Base-by-base conservation (phyloP, 2,888 invertebrate genomes). In the Platycheirus rosarum region DNA sequence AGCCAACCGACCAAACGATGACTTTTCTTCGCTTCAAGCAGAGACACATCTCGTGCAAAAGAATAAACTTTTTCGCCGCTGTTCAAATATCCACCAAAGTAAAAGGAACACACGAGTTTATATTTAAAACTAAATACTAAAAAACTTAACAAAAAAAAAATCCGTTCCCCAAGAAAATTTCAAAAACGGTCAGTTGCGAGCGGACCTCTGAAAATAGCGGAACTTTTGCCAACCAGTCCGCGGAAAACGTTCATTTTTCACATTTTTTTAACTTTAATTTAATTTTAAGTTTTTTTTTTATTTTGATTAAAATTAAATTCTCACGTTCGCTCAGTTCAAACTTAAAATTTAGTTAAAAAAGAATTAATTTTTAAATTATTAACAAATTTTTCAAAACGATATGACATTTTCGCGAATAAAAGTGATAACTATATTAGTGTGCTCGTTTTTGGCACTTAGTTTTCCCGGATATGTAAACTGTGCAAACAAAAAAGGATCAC, bases 181-280 rank as follows among this genome's bases (percentile, higher is more conserved):
- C 20, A 32, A 89, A 87, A 86, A 86, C 85, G 86, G 88, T 89
- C 88, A 91, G 91, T 91, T 91, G 90, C 91, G 91, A 91, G 91
- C 90, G 91, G 91, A 90, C 91, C 90, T 89, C 89, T 90, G 89
- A 89, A 89, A 89, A 88, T 89, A 89, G 90, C 90, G 90, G 91
- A 90, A 90, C 89, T 88, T 89, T 87, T 85, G 85, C 78, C 86
- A 86, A 87, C 88, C 87, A 89, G 89, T 90, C 90, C 90, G 90
- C 90, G 90, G 87, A 89, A 90, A 89, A 88, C 87, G 87, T 88
- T 89, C 85, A 86, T 77, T 82, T 84, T 68, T 53, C 35, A 68
- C 37, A 13, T 65, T 74, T 79, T 82, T 77, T 84, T 73, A 42
- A 74, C 73, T 76, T 74, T 73, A 70, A 66, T 84, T 85, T 78